Conservation (phyloP, 2,113 vertebrate genomes). For the Planiliza haematocheilus region DNA sequence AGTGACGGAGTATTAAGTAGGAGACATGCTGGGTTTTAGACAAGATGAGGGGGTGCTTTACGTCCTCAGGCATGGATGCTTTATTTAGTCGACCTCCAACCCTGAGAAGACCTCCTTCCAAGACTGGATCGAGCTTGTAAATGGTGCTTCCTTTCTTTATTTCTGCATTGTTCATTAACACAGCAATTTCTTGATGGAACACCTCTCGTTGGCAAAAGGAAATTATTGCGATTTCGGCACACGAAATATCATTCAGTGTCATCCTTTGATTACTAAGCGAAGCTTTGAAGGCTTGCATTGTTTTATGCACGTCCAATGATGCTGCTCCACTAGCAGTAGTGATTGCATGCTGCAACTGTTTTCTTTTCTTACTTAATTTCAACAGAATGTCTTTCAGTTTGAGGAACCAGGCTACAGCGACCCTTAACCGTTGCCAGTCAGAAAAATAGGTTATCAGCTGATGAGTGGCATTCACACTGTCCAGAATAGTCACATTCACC, state of each 20-base stretch:
- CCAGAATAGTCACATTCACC: background rate
- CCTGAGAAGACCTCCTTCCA: too few relatives aligned
- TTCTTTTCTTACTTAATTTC: background rate
- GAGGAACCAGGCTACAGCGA: conserved; percentile 20
- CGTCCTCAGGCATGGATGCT: too few relatives aligned
- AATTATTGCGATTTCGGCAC: background rate
- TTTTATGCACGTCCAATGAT: background rate
- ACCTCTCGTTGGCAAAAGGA: background rate
- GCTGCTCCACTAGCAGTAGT: too few relatives aligned
- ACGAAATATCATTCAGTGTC: background rate
- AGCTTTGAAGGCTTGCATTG: too few relatives aligned
- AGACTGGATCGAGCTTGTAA: too few relatives aligned
- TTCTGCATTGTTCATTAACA: too few relatives aligned
- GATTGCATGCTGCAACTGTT: background rate
- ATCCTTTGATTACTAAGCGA: background rate
- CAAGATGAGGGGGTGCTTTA: too few relatives aligned
- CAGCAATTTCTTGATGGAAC: background rate
- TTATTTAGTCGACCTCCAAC: too few relatives aligned
- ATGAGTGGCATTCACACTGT: background rate
- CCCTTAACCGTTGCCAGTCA: conserved; percentile 15
- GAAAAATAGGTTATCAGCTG: background rate
- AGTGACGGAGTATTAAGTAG: background rate
- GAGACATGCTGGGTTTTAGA: background rate
- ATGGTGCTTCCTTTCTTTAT: background rate
- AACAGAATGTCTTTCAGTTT: too few relatives aligned